These are phyloP conservation scores for Triplophysa dalaica DNA, from an alignment of 2,113 vertebrate genomes.

Conservation along the genomic window DNA sequence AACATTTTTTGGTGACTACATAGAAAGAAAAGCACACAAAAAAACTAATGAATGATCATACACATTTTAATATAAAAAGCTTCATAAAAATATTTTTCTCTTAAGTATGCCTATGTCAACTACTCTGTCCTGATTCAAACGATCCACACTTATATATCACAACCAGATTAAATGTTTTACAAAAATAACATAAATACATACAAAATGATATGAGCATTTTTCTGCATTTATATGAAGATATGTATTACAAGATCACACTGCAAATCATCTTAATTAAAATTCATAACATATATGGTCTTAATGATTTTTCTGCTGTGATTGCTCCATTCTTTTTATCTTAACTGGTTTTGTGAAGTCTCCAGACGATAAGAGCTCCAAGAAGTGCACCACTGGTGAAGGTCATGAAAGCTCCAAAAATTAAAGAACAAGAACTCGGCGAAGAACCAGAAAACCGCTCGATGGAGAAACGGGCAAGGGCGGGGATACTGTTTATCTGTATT, in stretches of 20 bases:
- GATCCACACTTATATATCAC: background rate
- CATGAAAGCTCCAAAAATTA: background rate
- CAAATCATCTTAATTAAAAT: background rate
- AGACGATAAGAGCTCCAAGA: constrained; percentile 35
- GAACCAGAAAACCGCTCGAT: constrained; percentile 30
- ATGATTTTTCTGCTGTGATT: background rate
- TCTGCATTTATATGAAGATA: too few relatives aligned
- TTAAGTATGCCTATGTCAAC: too few relatives aligned
- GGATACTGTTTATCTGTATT: constrained; percentile 50
- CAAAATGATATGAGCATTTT: background rate
- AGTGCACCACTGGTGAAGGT: constrained; percentile 23
- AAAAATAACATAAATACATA: constrained; percentile 3
- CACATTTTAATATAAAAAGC: background rate
- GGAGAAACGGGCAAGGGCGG: constrained; percentile 38
- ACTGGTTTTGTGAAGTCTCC: constrained; percentile 15
- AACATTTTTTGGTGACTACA: background rate
- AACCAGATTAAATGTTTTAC: background rate
- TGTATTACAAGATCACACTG: background rate
- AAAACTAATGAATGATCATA: background rate
- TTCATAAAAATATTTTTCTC: background rate
- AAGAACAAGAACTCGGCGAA: background rate
- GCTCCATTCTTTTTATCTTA: constrained; percentile 7
- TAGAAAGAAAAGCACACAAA: background rate
- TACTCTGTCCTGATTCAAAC: background rate
- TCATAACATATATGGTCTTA: background rate